These are phyloP conservation scores for Pheosia tremula DNA, from an alignment of 2,888 invertebrate genomes.

Conservation along the genomic window DNA sequence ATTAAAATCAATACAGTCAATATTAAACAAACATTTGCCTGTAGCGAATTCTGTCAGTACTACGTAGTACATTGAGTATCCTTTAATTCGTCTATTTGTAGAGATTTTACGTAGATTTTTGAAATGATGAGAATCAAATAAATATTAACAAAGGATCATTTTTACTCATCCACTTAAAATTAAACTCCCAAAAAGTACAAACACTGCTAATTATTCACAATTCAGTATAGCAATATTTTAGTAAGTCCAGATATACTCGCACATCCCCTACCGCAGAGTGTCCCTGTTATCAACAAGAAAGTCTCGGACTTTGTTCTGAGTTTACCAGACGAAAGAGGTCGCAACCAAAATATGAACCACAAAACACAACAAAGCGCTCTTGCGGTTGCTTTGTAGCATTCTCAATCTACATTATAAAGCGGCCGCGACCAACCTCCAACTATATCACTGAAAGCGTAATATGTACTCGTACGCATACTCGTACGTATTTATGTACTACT, in stretches of 20 bases:
- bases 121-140: too few relatives aligned
- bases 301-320: constrained; percentile 43
- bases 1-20: too few relatives aligned
- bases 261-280: constrained; percentile 34
- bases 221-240: neutral
- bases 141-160: too few relatives aligned
- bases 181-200: neutral
- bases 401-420: constrained; percentile 77
- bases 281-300: constrained; percentile 52
- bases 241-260: constrained; percentile 17
- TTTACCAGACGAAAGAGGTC: constrained; percentile 54
- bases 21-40: too few relatives aligned
- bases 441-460: constrained; percentile 74
- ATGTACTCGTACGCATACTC: too few relatives aligned
- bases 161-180: neutral
- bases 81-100: too few relatives aligned
- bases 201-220: neutral
- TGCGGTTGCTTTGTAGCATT: constrained; percentile 77
- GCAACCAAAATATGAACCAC: constrained; percentile 73
- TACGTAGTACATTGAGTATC: too few relatives aligned
- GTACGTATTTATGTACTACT: too few relatives aligned
- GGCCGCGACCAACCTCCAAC: constrained; percentile 69
- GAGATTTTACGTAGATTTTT: too few relatives aligned
- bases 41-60: too few relatives aligned
- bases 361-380: constrained; percentile 78